Evolutionary conservation across 2,113 vertebrate genomes (phyloP).

Genomic region (Ictalurus furcatus): DNA sequence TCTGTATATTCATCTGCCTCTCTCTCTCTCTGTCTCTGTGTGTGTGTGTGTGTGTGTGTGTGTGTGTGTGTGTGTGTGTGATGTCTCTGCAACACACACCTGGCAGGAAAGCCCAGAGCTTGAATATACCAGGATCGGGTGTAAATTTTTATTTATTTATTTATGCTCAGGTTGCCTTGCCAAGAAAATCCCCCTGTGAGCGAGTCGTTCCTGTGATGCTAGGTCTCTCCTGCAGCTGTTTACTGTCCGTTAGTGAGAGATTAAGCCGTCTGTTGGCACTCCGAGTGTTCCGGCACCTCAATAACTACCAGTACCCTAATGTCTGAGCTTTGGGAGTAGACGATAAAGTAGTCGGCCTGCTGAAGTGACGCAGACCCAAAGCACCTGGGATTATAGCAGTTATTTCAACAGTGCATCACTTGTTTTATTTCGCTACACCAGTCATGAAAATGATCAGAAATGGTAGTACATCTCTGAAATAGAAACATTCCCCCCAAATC

Average conservation of each 20-base stretch:
- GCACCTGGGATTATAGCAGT: slow-evolving; percentile 15
- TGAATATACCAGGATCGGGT: slow-evolving; percentile 64
- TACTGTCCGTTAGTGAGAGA: slow-evolving; percentile 46
- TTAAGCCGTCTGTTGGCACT: slow-evolving; percentile 48
- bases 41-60: slow-evolving; percentile 8
- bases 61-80: not conserved
- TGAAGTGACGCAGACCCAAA: slow-evolving; percentile 29
- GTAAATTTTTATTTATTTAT: slow-evolving; percentile 53
- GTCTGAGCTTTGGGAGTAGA: slow-evolving; percentile 33
- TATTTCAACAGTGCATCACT: not conserved
- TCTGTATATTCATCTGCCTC: not conserved
- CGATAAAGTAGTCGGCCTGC: slow-evolving; percentile 39
- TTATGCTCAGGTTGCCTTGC: slow-evolving; percentile 33
- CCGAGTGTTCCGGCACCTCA: slow-evolving; percentile 39
- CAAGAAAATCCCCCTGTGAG: slow-evolving; percentile 39
- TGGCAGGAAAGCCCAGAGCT: slow-evolving; percentile 59
- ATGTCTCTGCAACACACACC: slow-evolving; percentile 18
- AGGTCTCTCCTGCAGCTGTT: slow-evolving; percentile 53
- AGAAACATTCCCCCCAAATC: not conserved
- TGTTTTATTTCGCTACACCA: not conserved
- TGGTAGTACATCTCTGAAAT: not conserved
- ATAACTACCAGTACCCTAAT: slow-evolving; percentile 40
- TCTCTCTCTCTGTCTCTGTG: not conserved
- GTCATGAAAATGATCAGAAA: not conserved
- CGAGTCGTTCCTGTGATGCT: slow-evolving; percentile 19